A percentile compares a stretch with the other conserved stretches of the same genome.
Conservation (phyloP, 2,797 vertebrate genomes). For the Pangasius mekongensis region DNA sequence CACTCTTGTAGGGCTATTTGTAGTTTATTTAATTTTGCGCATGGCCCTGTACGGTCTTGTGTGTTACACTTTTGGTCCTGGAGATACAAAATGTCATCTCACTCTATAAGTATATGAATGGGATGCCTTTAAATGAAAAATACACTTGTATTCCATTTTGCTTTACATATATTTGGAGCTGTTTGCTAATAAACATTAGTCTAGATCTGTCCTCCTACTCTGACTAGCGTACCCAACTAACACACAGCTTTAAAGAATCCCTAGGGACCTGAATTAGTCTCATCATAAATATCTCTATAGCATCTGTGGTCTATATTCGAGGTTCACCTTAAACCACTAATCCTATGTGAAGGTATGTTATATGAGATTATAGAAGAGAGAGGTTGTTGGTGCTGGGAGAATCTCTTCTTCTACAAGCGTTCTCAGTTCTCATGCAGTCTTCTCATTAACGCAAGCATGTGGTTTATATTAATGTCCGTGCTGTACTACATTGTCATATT, state of each 20-base stretch:
- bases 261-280: neutral
- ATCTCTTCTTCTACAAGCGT: neutral
- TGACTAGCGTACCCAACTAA: neutral
- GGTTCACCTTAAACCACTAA: neutral
- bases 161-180: neutral
- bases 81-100: neutral
- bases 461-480: neutral
- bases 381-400: neutral
- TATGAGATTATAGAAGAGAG: neutral
- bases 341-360: neutral
- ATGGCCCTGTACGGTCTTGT: neutral
- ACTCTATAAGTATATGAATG: neutral
- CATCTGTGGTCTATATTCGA: neutral
- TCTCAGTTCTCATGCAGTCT: neutral
- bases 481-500: neutral
- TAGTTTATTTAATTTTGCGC: neutral
- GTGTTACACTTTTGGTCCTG: neutral
- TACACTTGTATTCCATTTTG: neutral
- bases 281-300: conserved; percentile 4
- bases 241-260: neutral
- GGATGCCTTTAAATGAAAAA: neutral
- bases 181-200: neutral
- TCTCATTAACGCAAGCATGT: neutral
- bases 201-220: neutral
- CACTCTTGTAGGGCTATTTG: neutral